These are phyloP conservation scores for Sciurus vulgaris DNA, from an alignment of 2,797 vertebrate species.

Conservation along the genomic window DNA sequence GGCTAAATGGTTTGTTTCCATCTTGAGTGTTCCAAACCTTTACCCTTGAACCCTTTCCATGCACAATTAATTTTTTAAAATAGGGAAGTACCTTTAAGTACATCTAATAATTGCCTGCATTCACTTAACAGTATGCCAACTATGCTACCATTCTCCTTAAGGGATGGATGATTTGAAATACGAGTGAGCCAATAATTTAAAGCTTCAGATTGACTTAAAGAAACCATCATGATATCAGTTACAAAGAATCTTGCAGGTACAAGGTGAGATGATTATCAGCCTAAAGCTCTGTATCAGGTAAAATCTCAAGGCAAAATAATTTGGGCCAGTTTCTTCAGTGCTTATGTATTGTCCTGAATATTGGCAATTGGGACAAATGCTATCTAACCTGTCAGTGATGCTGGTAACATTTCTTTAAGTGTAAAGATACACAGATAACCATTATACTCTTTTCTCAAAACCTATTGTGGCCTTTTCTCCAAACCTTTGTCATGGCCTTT, in stretches of 20 bases:
- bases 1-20: constrained; percentile 39
- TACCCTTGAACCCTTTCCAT: fast-evolving
- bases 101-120: constrained; percentile 49
- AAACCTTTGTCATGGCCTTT: constrained; percentile 20
- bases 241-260: constrained; percentile 24
- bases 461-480: background rate
- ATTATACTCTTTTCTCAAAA: constrained; percentile 27
- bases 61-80: background rate
- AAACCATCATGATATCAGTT: constrained; percentile 56
- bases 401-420: background rate
- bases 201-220: background rate
- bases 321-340: constrained; percentile 43
- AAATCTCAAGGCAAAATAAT: constrained; percentile 61
- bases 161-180: constrained; percentile 59
- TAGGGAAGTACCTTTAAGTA: background rate
- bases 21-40: constrained; percentile 10
- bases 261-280: constrained; percentile 32
- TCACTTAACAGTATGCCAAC: background rate
- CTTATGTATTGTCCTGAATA: background rate
- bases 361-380: constrained; percentile 7
- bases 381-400: constrained; percentile 9
- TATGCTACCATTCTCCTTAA: background rate
- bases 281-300: background rate
- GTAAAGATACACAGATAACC: constrained; percentile 27
- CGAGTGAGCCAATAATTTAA: constrained; percentile 27